Evolutionary conservation across 1,140 invertebrate species (phyloP).

Genomic region (Bombus waltoni): DNA sequence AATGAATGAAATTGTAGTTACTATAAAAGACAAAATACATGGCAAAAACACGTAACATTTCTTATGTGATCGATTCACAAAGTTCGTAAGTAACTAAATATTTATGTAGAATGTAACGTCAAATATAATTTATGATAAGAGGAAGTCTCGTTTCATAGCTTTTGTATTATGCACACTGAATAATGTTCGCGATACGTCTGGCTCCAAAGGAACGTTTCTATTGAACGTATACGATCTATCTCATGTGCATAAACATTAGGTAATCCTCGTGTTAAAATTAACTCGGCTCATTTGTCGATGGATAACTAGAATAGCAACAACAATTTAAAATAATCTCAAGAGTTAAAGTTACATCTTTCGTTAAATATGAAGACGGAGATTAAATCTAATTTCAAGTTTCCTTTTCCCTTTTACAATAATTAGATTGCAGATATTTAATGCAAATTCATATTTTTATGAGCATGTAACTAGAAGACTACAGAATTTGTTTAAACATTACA

Average conservation of each 20-base stretch:
- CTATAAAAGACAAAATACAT: neutral
- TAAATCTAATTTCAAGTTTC: neutral
- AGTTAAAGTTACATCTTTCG: neutral
- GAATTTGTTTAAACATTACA: too few species aligned
- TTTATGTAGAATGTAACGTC: conserved; percentile 11
- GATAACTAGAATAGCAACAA: neutral
- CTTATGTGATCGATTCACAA: conserved; percentile 2
- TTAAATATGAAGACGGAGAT: neutral
- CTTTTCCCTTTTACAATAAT: neutral
- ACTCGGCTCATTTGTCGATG: neutral
- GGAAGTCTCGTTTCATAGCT: neutral
- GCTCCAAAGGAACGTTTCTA: conserved; percentile 4
- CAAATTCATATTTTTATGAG: neutral
- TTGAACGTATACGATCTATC: conserved; percentile 2
- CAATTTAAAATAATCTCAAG: too few species aligned
- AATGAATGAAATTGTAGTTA: neutral
- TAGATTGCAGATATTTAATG: neutral
- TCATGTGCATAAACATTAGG: conserved; percentile 17
- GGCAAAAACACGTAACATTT: neutral
- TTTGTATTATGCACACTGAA: neutral
- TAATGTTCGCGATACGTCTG: conserved; percentile 4
- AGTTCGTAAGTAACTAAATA: conserved; percentile 10
- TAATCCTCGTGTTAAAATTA: conserved; percentile 22
- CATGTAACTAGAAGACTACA: neutral
- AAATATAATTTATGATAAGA: conserved; percentile 21